phyloP scores from a whole-genome alignment of 2,888 invertebrate species.

The Stenolophus ochropezus region DNA sequence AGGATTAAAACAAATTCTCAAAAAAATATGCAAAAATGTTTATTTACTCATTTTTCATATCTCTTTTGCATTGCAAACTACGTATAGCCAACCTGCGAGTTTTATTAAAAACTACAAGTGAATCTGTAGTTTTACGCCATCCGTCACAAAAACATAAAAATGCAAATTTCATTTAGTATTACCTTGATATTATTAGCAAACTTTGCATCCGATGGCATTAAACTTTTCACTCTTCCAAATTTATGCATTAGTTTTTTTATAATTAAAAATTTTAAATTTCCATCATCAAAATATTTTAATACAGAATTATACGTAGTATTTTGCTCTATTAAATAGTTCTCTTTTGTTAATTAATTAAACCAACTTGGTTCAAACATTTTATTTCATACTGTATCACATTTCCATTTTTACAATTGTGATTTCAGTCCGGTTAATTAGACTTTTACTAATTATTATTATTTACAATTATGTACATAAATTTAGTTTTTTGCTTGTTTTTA shows the following conservation, averaged over 20 bases:
- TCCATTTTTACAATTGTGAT: too few relatives aligned
- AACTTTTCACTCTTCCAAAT: neutral
- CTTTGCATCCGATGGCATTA: neutral
- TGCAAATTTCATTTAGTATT: neutral
- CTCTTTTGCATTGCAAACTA: constrained; percentile 2
- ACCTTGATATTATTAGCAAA: neutral
- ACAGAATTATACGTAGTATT: too few relatives aligned
- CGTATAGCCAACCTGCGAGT: neutral
- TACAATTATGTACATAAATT: too few relatives aligned
- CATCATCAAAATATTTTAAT: too few relatives aligned
- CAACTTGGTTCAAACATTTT: too few relatives aligned
- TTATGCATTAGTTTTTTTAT: too few relatives aligned
- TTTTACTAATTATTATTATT: too few relatives aligned
- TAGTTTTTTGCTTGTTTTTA: too few relatives aligned
- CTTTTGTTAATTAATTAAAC: too few relatives aligned
- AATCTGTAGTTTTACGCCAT: neutral
- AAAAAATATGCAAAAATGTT: constrained; percentile 2
- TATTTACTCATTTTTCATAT: constrained; percentile 19
- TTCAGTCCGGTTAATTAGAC: too few relatives aligned
- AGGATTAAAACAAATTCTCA: constrained; percentile 2
- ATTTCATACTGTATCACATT: too few relatives aligned
- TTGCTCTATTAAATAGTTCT: too few relatives aligned
- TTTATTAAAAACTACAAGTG: neutral
- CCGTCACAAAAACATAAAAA: neutral
- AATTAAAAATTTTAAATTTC: neutral